Evolutionary conservation across 2,888 invertebrate genomes (phyloP), one percentile per base, ranked within the genome.

Genomic region (Antitype chi): DNA sequence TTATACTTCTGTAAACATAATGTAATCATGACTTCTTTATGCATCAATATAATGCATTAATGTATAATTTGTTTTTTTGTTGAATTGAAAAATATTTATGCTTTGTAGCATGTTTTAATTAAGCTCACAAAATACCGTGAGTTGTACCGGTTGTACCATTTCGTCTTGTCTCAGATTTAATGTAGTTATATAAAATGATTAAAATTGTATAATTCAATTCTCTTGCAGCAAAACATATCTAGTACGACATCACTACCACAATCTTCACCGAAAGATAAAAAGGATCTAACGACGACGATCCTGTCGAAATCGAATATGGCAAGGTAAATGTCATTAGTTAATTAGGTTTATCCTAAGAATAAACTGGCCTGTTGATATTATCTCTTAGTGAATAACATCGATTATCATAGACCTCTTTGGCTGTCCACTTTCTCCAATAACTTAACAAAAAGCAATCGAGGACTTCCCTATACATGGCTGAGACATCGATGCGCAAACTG

Each of bases 241-340:
- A 97, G 95, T 84, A 95, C 96, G 4, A 94, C 95, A 15, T 96
- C 96, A 28, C 90, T 96, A 47, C 95, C 96, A 57, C 96, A 96
- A 88, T 92, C 96, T 2, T 96, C 96, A 6, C 96, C 95, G 2
- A 96, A 95, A 84, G 98, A 94, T 97, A 98, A 96, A 97, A 98
- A 96, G 95, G 98, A 97, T 92, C 94, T 97, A 49, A 97, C 98
- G 32, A 97, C 98, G 71, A 96, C 97, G 53, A 97, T 97, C 80
- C 94, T 97, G 77, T 97, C 97, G 7, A 98, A 98, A 95, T 98
- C 98, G 69, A 98, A 98, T 93, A 98, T 98, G 97, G 98, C 98
- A 86, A 98, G 98, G 98, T 98, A 94, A 97, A 43, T 62, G 0
- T 9, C 4, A 32, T 3, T 17, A 55, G 7, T 52, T 23, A 63